Base-by-base conservation (phyloP, 2,113 vertebrate genomes). In the Capra hircus region DNA sequence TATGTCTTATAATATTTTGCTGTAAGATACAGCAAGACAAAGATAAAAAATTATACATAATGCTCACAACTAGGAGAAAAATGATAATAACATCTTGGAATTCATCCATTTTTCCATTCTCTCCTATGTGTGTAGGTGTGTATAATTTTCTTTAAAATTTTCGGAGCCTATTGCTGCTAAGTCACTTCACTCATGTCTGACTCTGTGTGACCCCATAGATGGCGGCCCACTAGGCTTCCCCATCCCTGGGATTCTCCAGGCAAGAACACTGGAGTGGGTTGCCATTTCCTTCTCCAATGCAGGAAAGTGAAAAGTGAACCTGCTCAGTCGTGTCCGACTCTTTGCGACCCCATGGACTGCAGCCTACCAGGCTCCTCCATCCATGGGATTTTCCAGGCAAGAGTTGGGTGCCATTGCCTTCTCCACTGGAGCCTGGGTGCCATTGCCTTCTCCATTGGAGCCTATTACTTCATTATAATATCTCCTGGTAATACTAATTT, bases 281-380 rank as follows among this genome's bases (percentile, higher is more conserved):
- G 27, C 59, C 27, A 60, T 60, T 14, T 14, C 27, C 27, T 60
- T 60, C 27, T 30, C 59, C 6, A 30, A 14, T 30, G 59, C 59
- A 60, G 14, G 59, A 60, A 60, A 60, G 12, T 14, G 59, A 30
- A 60, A 60, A 60, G 12, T 14, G 59, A 30, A 14, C 27, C 6
- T 1, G 0, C 0, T 60, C 27, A 60, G 59, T 60, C 2, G 0
- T 28, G 59, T 60, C 59, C 1, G 5, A 60, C 59, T 60, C 27
- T 60, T 60, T 1, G 27, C 12, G 1, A 28, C 27, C 1, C 12
- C 27, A 60, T 14, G 27, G 27, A 60, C 27, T 60, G 12, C 27
- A 60, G 12, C 59, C 59, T 0, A 6, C 59, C 59, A 60, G 59
- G 27, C 12, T 28, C 59, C 59, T 30, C 59, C 1, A 0, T 60